A percentile compares a stretch with the other conserved stretches of the same genome.
phyloP scores from a whole-genome alignment of 1,140 invertebrate species.

The Hylyphantes graminicola region DNA sequence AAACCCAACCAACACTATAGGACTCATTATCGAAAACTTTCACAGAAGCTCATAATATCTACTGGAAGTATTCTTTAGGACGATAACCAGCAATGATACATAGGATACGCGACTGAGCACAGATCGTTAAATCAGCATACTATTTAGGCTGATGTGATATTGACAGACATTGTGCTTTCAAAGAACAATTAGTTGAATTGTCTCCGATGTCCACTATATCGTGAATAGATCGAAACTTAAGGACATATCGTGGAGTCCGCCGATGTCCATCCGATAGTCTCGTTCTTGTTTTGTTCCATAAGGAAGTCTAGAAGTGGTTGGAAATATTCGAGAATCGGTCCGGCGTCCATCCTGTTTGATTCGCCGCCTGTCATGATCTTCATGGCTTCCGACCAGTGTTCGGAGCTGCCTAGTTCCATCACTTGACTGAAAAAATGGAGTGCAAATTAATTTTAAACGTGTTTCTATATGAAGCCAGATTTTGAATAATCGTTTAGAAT shows the following conservation, averaged over 20 bases:
- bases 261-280: slow-evolving; percentile 79
- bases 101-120: no score
- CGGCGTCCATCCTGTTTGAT: slow-evolving; percentile 78
- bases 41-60: no score
- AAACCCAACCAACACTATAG: no score
- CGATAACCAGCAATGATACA: no score
- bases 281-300: slow-evolving; percentile 79
- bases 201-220: no score
- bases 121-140: no score
- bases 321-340: slow-evolving; percentile 85
- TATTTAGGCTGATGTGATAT: no score
- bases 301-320: slow-evolving; percentile 83
- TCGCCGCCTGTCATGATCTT: slow-evolving; percentile 78
- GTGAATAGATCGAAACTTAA: not conserved
- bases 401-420: slow-evolving; percentile 79
- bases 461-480: not conserved
- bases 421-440: slow-evolving; percentile 66
- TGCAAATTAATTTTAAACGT: not conserved
- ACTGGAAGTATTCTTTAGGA: no score
- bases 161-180: no score
- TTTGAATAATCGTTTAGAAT: not conserved
- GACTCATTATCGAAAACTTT: no score
- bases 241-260: slow-evolving; percentile 52
- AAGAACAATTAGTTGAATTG: no score
- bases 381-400: slow-evolving; percentile 81